These are phyloP conservation scores for Leucophora obtusa DNA, from an alignment of 2,888 invertebrate genomes.

Conservation along the genomic window DNA sequence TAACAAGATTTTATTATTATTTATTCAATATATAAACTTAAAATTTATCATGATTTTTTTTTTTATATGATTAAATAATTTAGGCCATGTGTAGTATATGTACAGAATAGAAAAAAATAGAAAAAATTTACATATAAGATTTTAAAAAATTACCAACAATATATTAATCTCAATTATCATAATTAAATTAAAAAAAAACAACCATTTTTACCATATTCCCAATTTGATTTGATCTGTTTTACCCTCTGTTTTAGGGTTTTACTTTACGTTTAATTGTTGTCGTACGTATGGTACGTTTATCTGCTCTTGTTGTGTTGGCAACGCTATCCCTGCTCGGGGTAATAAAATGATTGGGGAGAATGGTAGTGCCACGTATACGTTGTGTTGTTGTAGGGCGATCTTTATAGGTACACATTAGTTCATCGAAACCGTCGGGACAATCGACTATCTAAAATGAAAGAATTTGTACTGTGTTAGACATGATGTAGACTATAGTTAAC, in stretches of 20 bases:
- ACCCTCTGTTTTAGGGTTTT: conserved; percentile 66
- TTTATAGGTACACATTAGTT: conserved; percentile 82
- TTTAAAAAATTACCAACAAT: conserved; percentile 5
- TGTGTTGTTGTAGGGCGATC: conserved; percentile 69
- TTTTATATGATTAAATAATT: conserved; percentile 34
- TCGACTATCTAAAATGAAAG: conserved; percentile 76
- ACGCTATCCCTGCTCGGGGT: conserved; percentile 48
- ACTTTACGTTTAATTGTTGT: conserved; percentile 72
- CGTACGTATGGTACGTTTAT: conserved; percentile 69
- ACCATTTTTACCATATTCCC: background rate
- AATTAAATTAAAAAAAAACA: background rate
- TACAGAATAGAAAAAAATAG: conserved; percentile 17
- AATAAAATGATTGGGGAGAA: conserved; percentile 50
- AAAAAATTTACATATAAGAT: background rate
- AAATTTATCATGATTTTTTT: conserved; percentile 13
- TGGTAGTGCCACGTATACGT: conserved; percentile 57
- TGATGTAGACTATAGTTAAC: no score
- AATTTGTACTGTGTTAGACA: background rate
- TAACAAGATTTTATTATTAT: conserved; percentile 17
- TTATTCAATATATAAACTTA: conserved; percentile 29
- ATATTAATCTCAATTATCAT: background rate
- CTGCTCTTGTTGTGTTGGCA: conserved; percentile 55
- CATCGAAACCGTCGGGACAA: conserved; percentile 83
- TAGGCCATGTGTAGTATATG: conserved; percentile 14
- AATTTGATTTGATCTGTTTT: background rate